Evolutionary conservation across 1,140 invertebrate species (phyloP).

Genomic region (Calycopis cecrops): DNA sequence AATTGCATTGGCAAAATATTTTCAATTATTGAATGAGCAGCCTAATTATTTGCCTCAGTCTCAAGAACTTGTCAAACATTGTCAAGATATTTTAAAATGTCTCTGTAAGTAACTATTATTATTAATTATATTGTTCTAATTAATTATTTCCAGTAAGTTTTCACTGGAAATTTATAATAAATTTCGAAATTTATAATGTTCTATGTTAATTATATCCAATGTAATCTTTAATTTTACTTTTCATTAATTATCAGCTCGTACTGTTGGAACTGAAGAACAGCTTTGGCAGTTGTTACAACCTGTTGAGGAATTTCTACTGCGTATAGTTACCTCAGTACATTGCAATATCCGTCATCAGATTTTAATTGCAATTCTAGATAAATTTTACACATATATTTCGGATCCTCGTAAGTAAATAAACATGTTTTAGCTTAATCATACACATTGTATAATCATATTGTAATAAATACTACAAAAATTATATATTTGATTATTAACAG

Average conservation of each 20-base stretch:
- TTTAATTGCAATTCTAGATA: constrained; percentile 47
- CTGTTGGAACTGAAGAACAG: constrained; percentile 41
- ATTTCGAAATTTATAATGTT: no score
- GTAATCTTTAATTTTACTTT: background rate
- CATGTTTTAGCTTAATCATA: background rate
- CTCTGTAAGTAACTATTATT: constrained; percentile 40
- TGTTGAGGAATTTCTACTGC: constrained; percentile 49
- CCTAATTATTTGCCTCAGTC: constrained; percentile 43
- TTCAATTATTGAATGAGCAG: constrained; percentile 50
- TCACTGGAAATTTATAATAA: no score
- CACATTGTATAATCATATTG: background rate
- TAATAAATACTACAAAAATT: background rate
- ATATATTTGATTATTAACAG: constrained; percentile 23
- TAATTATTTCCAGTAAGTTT: background rate
- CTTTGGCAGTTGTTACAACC: constrained; percentile 44
- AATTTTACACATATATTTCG: constrained; percentile 54
- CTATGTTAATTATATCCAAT: background rate
- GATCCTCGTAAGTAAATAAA: constrained; percentile 44
- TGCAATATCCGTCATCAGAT: constrained; percentile 44
- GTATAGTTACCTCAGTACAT: constrained; percentile 39
- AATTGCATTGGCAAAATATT: constrained; percentile 42
- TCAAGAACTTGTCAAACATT: constrained; percentile 46
- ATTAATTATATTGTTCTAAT: background rate
- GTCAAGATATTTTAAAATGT: constrained; percentile 56
- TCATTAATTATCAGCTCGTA: constrained; percentile 34